phyloP scores from a whole-genome alignment of 2,888 invertebrate species.

The Heterodera filipjevi region DNA sequence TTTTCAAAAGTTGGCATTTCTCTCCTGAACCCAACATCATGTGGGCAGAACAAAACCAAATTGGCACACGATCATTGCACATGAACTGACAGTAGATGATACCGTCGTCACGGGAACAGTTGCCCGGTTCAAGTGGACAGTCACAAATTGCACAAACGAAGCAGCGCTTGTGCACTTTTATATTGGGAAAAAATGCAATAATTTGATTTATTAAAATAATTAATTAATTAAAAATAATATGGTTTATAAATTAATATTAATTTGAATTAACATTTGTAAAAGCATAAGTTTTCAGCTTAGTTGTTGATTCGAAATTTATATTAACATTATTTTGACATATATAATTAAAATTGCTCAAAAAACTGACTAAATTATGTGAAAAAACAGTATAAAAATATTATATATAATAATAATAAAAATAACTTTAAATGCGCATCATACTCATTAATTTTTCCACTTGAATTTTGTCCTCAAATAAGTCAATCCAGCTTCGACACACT shows the following conservation, averaged over 20 bases:
- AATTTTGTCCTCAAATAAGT: constrained; percentile 23
- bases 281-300: no score
- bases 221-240: no score
- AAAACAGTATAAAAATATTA: no score
- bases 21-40: constrained; percentile 40
- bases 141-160: constrained; percentile 38
- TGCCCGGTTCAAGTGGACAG: constrained; percentile 21
- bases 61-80: constrained; percentile 25
- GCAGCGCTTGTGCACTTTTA: constrained; percentile 35
- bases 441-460: constrained; percentile 26
- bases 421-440: no score
- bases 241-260: no score
- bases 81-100: constrained; percentile 26
- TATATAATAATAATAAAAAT: no score
- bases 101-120: constrained; percentile 31
- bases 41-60: constrained; percentile 34
- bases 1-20: constrained; percentile 32
- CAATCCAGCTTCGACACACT: constrained; percentile 20
- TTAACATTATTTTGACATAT: neutral
- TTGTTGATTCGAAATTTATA: no score
- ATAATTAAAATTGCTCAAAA: no score
- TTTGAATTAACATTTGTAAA: no score
- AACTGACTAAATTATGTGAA: no score
- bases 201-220: no score
- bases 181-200: neutral